These are phyloP conservation scores for Antennarius striatus DNA, from an alignment of 2,113 vertebrate species.

Conservation along the genomic window DNA sequence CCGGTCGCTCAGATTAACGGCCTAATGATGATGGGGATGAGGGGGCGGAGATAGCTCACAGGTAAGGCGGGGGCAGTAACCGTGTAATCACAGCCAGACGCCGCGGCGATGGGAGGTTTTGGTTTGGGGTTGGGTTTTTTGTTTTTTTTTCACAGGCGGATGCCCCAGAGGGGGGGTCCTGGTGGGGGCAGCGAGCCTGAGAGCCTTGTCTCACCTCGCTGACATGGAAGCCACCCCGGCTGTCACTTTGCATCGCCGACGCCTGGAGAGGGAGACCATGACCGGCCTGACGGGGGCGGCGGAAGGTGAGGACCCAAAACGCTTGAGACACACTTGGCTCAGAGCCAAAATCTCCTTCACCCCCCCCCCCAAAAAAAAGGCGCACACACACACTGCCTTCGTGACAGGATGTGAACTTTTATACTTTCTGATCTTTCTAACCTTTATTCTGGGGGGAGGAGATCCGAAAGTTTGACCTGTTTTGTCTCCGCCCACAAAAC, in stretches of 20 bases:
- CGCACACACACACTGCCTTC: conserved; percentile 27
- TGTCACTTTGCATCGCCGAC: conserved; percentile 75
- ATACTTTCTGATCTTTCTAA: conserved; percentile 71
- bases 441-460: conserved; percentile 50
- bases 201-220: conserved; percentile 73
- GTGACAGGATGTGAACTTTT: conserved; percentile 62
- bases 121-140: conserved; percentile 4
- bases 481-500: conserved; percentile 16
- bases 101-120: conserved; percentile 35
- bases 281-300: conserved; percentile 64
- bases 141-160: conserved; percentile 62
- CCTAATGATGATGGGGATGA: conserved; percentile 72
- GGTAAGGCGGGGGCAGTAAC: conserved; percentile 63
- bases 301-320: conserved; percentile 74
- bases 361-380: too few species aligned
- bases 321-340: conserved; percentile 77
- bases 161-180: conserved; percentile 72
- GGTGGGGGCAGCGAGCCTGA: conserved; percentile 66
- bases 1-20: conserved; percentile 72
- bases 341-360: conserved; percentile 64
- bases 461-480: conserved; percentile 20
- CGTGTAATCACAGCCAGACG: conserved; percentile 64
- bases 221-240: conserved; percentile 76
- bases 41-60: conserved; percentile 48
- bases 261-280: conserved; percentile 61